Evolutionary conservation across 1,140 invertebrate genomes (phyloP), one percentile per base, ranked within the genome.

Genomic region (Batillaria attramentaria): DNA sequence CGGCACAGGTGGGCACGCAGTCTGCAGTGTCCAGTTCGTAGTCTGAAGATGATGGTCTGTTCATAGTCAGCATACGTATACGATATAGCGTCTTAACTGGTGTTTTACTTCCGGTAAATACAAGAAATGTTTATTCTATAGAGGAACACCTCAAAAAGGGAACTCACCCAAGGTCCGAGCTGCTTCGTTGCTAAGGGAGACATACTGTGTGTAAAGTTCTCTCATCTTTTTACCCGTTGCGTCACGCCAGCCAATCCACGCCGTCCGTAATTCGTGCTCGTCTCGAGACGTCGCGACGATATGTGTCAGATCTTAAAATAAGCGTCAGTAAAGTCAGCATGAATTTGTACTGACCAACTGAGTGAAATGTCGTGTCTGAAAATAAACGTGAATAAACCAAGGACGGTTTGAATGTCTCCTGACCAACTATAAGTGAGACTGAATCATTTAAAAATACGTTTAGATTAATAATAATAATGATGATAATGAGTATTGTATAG

Each of bases 201-300:
- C 93, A 85, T 95, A 96, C 92, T 94, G 92, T 87, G 94, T 93
- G 84, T 95, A 97, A 78, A 94, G 93, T 73, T 94, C 93, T 87
- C 93, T 94, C 84, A 97, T 92, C 42, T 94, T 94, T 24, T 94
- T 94, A 1, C 96, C 96, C 24, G 93, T 91, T 1, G 89, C 91
- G 79, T 96, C 95, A 72, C 95, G 92, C 94, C 96, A 97, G 73
- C 94, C 93, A 83, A 93, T 92, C 96, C 96, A 97, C 6, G 81
- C 87, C 18, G 65, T 60, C n/a, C 80, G 42, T 20, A 87, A 66
- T 43, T 83, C 73, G 13, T 80, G 72, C 42, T 85, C 85, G 41
- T 90, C 79, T n/a, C 84, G 73, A 3, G 85, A 87, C 5, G 72
- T 86, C 20, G 85, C 83, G 50, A 90, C 57, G 3, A 88, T 72